Evolutionary conservation across 2,888 invertebrate species (phyloP).

Genomic region (Lasioglossum leucozonium): DNA sequence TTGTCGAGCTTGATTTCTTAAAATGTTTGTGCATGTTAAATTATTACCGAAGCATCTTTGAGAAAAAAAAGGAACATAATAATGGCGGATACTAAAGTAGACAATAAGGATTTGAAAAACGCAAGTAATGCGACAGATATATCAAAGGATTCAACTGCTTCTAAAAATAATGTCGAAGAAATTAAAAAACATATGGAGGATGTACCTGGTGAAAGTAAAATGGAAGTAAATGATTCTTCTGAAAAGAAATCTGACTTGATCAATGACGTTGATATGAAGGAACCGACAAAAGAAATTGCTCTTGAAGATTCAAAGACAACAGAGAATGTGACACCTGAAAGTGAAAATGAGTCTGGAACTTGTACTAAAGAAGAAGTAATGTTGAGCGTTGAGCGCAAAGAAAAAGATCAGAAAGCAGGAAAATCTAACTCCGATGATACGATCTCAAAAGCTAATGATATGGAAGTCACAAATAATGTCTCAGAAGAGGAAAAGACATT

Average conservation of each 20-base stretch:
- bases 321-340: slow-evolving; percentile 1
- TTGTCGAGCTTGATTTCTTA: neutral
- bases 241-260: slow-evolving; percentile 15
- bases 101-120: slow-evolving; percentile 31
- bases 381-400: neutral
- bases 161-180: slow-evolving; percentile 22
- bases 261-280: neutral
- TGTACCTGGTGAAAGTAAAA: slow-evolving; percentile 18
- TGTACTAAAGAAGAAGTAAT: neutral
- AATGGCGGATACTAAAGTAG: slow-evolving; percentile 61
- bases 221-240: slow-evolving; percentile 21
- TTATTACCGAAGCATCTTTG: slow-evolving; percentile 49
- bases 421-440: slow-evolving; percentile 14
- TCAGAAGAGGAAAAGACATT: slow-evolving; percentile 40
- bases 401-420: slow-evolving; percentile 9
- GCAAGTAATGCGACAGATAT: slow-evolving; percentile 23
- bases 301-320: slow-evolving; percentile 22
- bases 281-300: neutral
- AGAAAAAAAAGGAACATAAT: slow-evolving; percentile 20
- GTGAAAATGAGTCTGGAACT: slow-evolving; percentile 25
- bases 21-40: slow-evolving; percentile 29
- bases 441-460: slow-evolving; percentile 29
- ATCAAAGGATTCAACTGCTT: slow-evolving; percentile 22
- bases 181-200: slow-evolving; percentile 5
- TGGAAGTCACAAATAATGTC: slow-evolving; percentile 13